Conservation (phyloP, 2,797 vertebrate species). For the Orientallactaga sibirica region DNA sequence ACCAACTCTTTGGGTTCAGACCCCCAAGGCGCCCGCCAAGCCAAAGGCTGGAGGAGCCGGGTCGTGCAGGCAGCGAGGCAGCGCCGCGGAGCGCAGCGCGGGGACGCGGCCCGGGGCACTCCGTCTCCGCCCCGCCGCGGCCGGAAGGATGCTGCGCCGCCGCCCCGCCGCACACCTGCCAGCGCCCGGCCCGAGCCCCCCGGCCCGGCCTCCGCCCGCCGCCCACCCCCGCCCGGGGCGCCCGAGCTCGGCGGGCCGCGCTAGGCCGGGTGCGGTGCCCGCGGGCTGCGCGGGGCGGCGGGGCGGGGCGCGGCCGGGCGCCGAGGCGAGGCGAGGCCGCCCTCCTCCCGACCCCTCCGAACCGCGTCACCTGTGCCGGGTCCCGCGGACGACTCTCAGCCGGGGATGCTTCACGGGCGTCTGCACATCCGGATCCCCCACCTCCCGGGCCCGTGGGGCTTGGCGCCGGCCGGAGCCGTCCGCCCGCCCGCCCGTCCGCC, state of each 20-base stretch:
- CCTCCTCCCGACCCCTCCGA: constrained; percentile 41
- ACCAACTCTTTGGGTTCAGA: constrained; percentile 10
- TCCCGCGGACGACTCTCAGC: constrained; percentile 51
- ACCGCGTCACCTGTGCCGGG: constrained; percentile 75
- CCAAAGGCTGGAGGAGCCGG: neutral
- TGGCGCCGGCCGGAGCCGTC: constrained; percentile 56
- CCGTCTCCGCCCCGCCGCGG: neutral
- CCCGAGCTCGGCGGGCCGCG: neutral
- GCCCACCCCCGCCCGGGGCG: neutral
- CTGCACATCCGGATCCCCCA: neutral
- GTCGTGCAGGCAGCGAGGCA: neutral
- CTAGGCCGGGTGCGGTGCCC: constrained; percentile 43
- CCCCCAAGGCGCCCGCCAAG: neutral
- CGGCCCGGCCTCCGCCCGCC: neutral
- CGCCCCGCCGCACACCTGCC: constrained; percentile 65
- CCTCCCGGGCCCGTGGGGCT: constrained; percentile 25
- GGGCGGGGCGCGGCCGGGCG: neutral
- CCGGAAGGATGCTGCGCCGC: constrained; percentile 51
- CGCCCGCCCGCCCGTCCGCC: no score
- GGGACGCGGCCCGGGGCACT: neutral
- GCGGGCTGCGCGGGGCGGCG: constrained; percentile 45
- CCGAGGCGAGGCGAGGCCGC: neutral
- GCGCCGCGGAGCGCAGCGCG: neutral
- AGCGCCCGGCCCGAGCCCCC: neutral
- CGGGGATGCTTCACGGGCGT: constrained; percentile 43